Percentiles rank a stretch among this genome's conserved stretches.
phyloP scores from a whole-genome alignment of 2,797 vertebrate species.

The Cuculus canorus region DNA sequence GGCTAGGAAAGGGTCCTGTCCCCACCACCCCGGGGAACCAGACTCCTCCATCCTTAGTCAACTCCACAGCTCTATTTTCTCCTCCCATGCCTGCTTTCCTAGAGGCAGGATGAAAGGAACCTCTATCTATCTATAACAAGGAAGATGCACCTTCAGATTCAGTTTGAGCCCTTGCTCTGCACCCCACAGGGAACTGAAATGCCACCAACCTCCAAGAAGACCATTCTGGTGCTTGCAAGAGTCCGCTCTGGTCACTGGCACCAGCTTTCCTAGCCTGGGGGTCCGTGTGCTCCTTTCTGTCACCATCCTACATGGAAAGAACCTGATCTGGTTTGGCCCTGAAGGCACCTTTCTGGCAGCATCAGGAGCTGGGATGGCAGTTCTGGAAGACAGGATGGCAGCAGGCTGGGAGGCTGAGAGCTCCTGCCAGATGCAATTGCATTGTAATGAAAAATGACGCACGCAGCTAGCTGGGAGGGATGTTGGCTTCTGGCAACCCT shows the following conservation, averaged over 20 bases:
- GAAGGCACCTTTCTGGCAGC: background rate
- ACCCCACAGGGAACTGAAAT: background rate
- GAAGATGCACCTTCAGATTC: background rate
- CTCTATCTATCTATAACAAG: background rate
- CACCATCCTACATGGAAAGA: fast-evolving
- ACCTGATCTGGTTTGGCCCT: background rate
- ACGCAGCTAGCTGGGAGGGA: background rate
- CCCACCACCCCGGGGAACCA: background rate
- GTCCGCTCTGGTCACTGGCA: background rate
- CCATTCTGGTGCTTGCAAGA: background rate
- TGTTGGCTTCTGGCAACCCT: background rate
- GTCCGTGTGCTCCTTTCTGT: background rate
- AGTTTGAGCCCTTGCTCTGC: background rate
- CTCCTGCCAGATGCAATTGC: background rate
- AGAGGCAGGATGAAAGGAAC: background rate
- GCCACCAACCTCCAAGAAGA: fast-evolving
- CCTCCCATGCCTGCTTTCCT: background rate
- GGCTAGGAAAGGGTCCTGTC: background rate
- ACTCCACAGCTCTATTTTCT: fast-evolving
- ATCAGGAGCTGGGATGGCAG: background rate
- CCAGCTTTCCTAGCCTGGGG: background rate
- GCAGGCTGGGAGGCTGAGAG: background rate
- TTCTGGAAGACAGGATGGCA: background rate
- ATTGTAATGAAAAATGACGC: background rate
- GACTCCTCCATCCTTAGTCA: background rate